Evolutionary conservation across 2,888 invertebrate species (phyloP), one percentile per base, ranked within the genome.

Genomic region (Megamerina dolium): DNA sequence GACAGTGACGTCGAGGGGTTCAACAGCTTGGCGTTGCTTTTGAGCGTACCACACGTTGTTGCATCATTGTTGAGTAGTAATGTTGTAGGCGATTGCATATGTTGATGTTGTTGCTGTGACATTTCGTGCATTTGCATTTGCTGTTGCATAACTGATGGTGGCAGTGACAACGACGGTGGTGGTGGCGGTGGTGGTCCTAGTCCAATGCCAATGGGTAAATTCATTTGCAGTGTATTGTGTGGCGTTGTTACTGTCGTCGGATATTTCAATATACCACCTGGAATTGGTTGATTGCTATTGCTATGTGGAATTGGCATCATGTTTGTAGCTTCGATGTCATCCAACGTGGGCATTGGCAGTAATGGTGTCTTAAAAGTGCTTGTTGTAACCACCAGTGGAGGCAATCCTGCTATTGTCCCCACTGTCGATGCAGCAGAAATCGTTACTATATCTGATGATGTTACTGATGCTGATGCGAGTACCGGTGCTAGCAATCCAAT

Each of bases 291-390:
- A 5, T 46, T 21, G 23, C 29, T 42, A 14, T 30, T 45, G 20
- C 29, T 14, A 14, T 32, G 8, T 10, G 23, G 8, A 8, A 23
- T 6, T 27, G 33, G 36, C 34, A 34, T 21, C 37, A 36, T 41
- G 21, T 20, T 40, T 13, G 41, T 23, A 14, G 41, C 23, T 53
- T 65, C 64, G 51, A 66, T 65, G 41, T 64, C 66, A 54, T 65
- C 64, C 43, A 64, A 50, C 37, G 64, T 59, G 10, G 64, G 63
- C 64, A 64, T 64, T 29, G 64, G 64, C 40, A 65, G 45, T 30
- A 64, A 51, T 23, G 64, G 65, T 21, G 64, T 54, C 36, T 53
- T 55, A 36, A 56, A 55, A 19, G 53, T 55, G 37, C 45, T 52
- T 35, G 50, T 47, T 10, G 39, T 45, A 13, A 41, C 57, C 27